Percentiles rank a stretch among this genome's conserved stretches.
These are phyloP conservation scores for Nephila pilipes DNA, from an alignment of 1,140 invertebrate genomes.

Conservation along the genomic window DNA sequence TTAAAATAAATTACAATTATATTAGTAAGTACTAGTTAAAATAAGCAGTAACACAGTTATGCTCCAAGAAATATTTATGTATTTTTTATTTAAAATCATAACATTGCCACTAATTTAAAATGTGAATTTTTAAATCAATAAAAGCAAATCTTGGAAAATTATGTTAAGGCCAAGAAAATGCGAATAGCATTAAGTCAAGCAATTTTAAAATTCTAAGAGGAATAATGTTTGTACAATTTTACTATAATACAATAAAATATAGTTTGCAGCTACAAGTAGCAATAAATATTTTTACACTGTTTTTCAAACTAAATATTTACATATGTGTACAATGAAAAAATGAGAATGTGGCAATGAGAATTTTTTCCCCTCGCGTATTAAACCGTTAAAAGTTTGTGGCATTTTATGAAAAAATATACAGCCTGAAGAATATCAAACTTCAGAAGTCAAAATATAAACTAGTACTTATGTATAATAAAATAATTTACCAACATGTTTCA, in stretches of 20 bases:
- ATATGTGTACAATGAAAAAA: constrained; percentile 6
- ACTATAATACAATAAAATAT: constrained; percentile 41
- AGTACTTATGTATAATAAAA: constrained; percentile 22
- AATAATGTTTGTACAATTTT: constrained; percentile 7
- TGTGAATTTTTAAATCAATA: background rate
- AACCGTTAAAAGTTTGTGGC: constrained; percentile 22
- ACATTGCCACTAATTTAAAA: background rate
- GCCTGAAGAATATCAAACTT: constrained; percentile 30
- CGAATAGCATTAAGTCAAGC: background rate
- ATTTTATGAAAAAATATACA: constrained; percentile 48
- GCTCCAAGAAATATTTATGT: background rate
- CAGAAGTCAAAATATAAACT: constrained; percentile 1
- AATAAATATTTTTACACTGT: constrained; percentile 47
- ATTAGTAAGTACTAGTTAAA: no score
- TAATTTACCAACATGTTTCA: constrained; percentile 62
- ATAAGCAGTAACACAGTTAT: background rate
- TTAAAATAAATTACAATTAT: no score
- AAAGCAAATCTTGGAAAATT: background rate
- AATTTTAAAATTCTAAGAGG: background rate
- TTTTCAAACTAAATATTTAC: constrained; percentile 2
- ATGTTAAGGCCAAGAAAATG: background rate
- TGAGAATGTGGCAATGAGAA: background rate
- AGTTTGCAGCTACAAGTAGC: background rate
- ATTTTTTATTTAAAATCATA: constrained; percentile 20
- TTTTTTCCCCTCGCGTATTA: background rate